Evolutionary conservation across 2,113 vertebrate species (phyloP).

Genomic region (Cettia cetti): DNA sequence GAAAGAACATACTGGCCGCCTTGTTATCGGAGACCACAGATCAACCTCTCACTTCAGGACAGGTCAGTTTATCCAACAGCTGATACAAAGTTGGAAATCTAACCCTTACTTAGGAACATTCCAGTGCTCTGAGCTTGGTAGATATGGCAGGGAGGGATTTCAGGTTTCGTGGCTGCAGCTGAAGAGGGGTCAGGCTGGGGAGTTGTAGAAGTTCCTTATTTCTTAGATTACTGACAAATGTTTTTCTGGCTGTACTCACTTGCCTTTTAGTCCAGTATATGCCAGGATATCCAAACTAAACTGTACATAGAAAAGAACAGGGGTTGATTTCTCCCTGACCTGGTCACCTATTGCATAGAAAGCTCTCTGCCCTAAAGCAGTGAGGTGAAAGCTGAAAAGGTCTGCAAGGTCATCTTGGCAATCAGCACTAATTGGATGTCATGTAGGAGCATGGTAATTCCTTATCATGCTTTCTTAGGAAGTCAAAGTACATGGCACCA

Average conservation of each 20-base stretch:
- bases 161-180: neutral
- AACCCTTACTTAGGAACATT: neutral
- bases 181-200: neutral
- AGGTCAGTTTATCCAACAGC: conserved; percentile 73
- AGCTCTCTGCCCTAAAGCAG: neutral
- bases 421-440: neutral
- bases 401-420: neutral
- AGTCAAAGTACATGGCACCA: neutral
- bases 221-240: neutral
- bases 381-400: neutral
- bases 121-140: neutral
- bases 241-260: neutral
- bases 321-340: neutral
- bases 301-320: neutral
- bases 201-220: neutral
- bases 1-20: conserved; percentile 84
- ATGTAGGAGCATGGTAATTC: neutral
- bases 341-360: neutral
- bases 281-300: neutral
- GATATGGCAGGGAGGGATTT: neutral
- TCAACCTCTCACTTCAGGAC: conserved; percentile 85
- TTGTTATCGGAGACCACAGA: conserved; percentile 84
- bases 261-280: neutral
- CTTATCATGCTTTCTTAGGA: neutral
- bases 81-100: neutral